Evolutionary conservation across 2,797 vertebrate genomes (phyloP), one percentile per base, ranked within the genome.

Genomic region (Gymnocypris eckloni): DNA sequence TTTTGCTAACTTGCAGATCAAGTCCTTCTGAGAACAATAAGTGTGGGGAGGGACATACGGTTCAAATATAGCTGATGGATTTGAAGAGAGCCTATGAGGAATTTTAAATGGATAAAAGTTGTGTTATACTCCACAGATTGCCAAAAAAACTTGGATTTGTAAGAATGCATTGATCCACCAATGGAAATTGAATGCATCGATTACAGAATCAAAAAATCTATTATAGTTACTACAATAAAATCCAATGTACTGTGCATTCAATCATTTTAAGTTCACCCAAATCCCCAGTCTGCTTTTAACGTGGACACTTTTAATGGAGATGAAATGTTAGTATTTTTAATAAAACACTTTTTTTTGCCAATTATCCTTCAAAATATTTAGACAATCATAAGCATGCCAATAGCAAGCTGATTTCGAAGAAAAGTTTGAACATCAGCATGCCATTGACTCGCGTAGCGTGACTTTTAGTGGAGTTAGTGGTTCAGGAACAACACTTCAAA

Each of bases 1-100:
- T 89, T 88, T 87, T 4, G 33, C 86, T 86, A 88, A 89, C 83
- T 86, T 89, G 66, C 80, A 84, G 83, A 88, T 86, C 61, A 81
- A 87, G 83, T 86, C 70, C 45, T 70, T 88, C 70, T 84, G 66
- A 83, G 82, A 84, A 88, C 81, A 87, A 87, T 82, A 64, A 56
- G 69, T 82, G 73, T 87, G 86, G 81, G 69, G 70, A 88, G 83
- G 67, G 67, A 48, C 12, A 64, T 77, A 56, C 20, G 81, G 79
- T 88, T 80, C 4, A 82, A 83, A 79, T 77, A 61, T 54, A 72
- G 43, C 41, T 76, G 81, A 87, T 78, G 15, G 61, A 77, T 84
- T 79, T 73, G 43, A 75, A 66, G 45, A 81, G n/a, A 11, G 61
- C 45, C 41, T 25, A 52, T 37, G 12, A 61, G 12, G 13, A 76